These are phyloP conservation scores for Acanthopagrus latus DNA, from an alignment of 2,797 vertebrate species.

Conservation along the genomic window DNA sequence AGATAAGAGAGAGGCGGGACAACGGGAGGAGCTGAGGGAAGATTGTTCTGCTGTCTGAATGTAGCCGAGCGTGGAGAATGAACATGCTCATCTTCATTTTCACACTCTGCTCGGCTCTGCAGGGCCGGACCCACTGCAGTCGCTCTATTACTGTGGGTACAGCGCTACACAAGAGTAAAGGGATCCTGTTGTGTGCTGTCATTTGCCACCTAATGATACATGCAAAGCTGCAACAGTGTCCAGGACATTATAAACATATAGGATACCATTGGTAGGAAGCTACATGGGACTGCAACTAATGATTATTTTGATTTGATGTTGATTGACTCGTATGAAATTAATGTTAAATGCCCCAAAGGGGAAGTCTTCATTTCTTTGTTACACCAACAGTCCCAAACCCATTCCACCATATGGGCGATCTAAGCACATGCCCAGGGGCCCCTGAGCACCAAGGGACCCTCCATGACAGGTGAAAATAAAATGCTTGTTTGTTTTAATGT, in stretches of 20 bases:
- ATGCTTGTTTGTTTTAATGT: too few relatives aligned
- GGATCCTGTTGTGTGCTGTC: slow-evolving; percentile 66
- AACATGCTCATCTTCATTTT: slow-evolving; percentile 69
- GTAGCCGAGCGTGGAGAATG: slow-evolving; percentile 49
- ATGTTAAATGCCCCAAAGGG: neutral
- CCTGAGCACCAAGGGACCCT: too few relatives aligned
- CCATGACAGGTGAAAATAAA: too few relatives aligned
- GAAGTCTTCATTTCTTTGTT: neutral
- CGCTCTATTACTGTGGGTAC: slow-evolving; percentile 21
- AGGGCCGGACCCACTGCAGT: slow-evolving; percentile 24
- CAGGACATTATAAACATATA: neutral
- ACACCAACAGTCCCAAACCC: neutral
- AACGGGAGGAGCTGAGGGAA: slow-evolving; percentile 35
- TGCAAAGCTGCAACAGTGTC: neutral
- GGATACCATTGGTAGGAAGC: neutral
- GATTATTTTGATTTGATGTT: neutral
- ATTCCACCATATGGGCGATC: too few relatives aligned
- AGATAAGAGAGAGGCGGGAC: slow-evolving; percentile 37
- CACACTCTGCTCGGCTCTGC: slow-evolving; percentile 32
- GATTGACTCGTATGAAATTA: neutral
- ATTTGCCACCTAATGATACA: slow-evolving; percentile 82
- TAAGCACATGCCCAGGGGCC: too few relatives aligned
- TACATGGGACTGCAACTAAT: neutral
- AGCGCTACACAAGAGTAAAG: neutral
- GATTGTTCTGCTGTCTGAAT: slow-evolving; percentile 42